Percentiles rank a stretch among this genome's conserved stretches.
Evolutionary conservation across 2,888 invertebrate genomes (phyloP).

Genomic region (Apamea anceps): DNA sequence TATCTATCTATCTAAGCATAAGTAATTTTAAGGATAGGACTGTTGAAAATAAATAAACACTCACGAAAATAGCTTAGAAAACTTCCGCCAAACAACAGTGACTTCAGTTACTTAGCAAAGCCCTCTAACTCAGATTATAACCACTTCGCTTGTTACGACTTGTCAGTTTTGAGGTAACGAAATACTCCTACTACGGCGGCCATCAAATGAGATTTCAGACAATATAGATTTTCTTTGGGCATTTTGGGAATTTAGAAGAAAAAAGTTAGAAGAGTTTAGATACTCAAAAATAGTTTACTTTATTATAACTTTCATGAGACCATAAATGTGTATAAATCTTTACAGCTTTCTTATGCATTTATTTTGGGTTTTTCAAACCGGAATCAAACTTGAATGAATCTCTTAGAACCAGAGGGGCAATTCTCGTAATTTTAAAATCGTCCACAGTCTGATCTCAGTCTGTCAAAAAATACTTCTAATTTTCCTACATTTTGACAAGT

Average conservation of each 20-base stretch:
- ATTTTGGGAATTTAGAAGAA: background rate
- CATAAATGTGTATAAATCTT: background rate
- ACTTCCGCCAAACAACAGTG: conserved; percentile 30
- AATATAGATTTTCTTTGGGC: background rate
- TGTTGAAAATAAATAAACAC: background rate
- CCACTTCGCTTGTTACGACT: conserved; percentile 57
- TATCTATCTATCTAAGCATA: too few relatives aligned
- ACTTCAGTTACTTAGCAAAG: conserved; percentile 25
- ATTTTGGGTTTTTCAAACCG: background rate
- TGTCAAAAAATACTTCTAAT: too few relatives aligned
- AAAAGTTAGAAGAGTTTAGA: conserved; percentile 8
- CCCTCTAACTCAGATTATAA: conserved; percentile 48
- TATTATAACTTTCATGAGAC: background rate
- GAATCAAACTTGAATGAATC: background rate
- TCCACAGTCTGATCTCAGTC: too few relatives aligned
- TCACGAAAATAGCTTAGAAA: conserved; percentile 9
- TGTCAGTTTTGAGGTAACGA: conserved; percentile 47
- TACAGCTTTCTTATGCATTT: background rate
- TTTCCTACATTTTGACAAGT: too few relatives aligned
- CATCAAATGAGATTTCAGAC: conserved; percentile 25
- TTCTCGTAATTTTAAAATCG: too few relatives aligned
- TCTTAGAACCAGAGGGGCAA: background rate
- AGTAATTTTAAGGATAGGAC: too few relatives aligned
- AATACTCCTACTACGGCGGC: conserved; percentile 7
- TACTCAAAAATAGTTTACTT: background rate